Evolutionary conservation across 1,140 invertebrate species (phyloP).

Genomic region (Parasteatoda tepidariorum): DNA sequence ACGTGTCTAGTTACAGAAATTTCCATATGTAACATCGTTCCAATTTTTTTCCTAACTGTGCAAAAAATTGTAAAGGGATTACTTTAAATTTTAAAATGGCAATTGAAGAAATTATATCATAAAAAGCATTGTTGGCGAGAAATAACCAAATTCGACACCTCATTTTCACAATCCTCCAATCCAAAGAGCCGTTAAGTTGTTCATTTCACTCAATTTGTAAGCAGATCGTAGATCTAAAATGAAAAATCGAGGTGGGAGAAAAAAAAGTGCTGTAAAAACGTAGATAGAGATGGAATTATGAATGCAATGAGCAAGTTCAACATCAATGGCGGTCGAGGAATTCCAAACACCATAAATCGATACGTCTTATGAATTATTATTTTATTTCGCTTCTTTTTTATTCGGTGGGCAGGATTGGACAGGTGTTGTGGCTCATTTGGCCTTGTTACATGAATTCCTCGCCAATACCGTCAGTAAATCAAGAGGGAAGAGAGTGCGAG

Average conservation of each 20-base stretch:
- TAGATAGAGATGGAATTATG: conserved; percentile 27
- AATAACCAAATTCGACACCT: too few species aligned
- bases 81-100: too few species aligned
- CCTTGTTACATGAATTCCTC: conserved; percentile 18
- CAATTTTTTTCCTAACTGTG: too few species aligned
- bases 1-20: too few species aligned
- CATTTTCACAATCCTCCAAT: too few species aligned
- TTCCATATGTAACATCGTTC: too few species aligned
- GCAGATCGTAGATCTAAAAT: neutral
- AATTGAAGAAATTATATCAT: too few species aligned
- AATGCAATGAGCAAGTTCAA: neutral
- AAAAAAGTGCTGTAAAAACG: neutral
- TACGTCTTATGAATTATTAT: conserved; percentile 5
- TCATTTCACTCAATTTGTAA: neutral
- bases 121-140: too few species aligned
- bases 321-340: neutral
- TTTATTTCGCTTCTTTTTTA: neutral
- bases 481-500: neutral
- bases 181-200: neutral
- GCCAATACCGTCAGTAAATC: conserved; percentile 18
- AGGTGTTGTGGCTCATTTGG: conserved; percentile 36
- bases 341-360: conserved; percentile 21
- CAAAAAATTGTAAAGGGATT: too few species aligned
- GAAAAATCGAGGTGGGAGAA: neutral
- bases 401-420: conserved; percentile 2